phyloP scores from a whole-genome alignment of 1,140 invertebrate species.

The Agrilus planipennis region DNA sequence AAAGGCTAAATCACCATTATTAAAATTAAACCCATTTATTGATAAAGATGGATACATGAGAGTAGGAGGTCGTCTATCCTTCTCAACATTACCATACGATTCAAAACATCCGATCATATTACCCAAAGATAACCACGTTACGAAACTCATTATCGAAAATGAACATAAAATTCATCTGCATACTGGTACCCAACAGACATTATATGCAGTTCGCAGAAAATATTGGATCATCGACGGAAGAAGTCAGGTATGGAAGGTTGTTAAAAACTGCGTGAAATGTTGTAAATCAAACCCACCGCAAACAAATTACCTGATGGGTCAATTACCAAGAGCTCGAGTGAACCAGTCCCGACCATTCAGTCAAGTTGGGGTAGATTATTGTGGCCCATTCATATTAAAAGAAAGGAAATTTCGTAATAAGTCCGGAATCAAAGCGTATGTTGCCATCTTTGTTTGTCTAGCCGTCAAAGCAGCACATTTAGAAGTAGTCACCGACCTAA shows the following conservation, averaged over 20 bases:
- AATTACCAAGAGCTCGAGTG: slow-evolving; percentile 24
- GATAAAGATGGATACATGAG: slow-evolving; percentile 2
- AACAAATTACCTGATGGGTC: slow-evolving; percentile 22
- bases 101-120: slow-evolving; percentile 9
- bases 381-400: slow-evolving; percentile 24
- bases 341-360: slow-evolving; percentile 26
- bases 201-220: slow-evolving; percentile 11
- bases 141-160: slow-evolving; percentile 11
- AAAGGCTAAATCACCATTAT: neutral
- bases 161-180: slow-evolving; percentile 20
- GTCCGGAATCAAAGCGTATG: slow-evolving; percentile 23
- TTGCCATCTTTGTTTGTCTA: slow-evolving; percentile 30
- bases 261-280: slow-evolving; percentile 14
- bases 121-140: slow-evolving; percentile 11
- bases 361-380: slow-evolving; percentile 25
- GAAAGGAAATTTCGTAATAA: slow-evolving; percentile 8
- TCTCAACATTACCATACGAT: neutral
- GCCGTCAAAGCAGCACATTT: slow-evolving; percentile 28
- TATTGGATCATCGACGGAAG: slow-evolving; percentile 21
- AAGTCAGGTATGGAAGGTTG: slow-evolving; percentile 13
- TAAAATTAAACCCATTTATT: slow-evolving; percentile 3
- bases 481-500: slow-evolving; percentile 27
- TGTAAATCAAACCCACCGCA: slow-evolving; percentile 7
- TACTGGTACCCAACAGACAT: slow-evolving; percentile 13
- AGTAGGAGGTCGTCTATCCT: neutral